Percentiles rank a stretch among this genome's conserved stretches.
These are phyloP conservation scores for Otolemur garnettii DNA, from an alignment of 2,113 vertebrate species.

Conservation along the genomic window DNA sequence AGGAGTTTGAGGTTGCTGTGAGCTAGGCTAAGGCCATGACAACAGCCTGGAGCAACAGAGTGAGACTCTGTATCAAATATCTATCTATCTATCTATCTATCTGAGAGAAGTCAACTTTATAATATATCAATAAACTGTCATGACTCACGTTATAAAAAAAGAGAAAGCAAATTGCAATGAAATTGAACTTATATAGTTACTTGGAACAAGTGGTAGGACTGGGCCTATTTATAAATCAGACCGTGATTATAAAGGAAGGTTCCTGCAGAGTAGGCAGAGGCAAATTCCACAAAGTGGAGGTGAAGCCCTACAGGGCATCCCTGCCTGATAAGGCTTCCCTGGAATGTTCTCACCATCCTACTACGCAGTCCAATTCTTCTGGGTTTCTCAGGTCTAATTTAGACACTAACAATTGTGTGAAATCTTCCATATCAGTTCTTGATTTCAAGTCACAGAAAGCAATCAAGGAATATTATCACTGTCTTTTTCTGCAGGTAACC, in stretches of 20 bases:
- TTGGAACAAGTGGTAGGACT: not conserved
- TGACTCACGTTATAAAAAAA: not conserved
- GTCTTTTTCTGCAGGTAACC: not conserved
- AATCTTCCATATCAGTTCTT: not conserved
- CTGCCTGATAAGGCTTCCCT: not conserved
- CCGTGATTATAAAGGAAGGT: not conserved
- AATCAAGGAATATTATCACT: not conserved
- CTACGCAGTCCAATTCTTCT: rapidly evolving
- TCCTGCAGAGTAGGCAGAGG: not conserved
- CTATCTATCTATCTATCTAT: too few species aligned
- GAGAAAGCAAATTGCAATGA: not conserved
- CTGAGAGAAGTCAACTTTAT: too few species aligned
- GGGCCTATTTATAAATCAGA: not conserved
- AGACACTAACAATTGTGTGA: not conserved
- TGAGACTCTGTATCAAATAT: too few species aligned
- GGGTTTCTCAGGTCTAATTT: not conserved
- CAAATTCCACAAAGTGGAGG: not conserved
- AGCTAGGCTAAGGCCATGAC: too few species aligned
- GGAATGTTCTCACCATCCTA: not conserved
- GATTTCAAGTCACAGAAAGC: not conserved
- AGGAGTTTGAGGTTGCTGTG: too few species aligned
- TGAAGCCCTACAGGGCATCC: not conserved
- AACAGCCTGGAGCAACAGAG: too few species aligned
- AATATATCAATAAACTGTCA: too few species aligned
- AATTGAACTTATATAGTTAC: not conserved